phyloP scores from a whole-genome alignment of 2,888 invertebrate species.

The Torymus tubicola region DNA sequence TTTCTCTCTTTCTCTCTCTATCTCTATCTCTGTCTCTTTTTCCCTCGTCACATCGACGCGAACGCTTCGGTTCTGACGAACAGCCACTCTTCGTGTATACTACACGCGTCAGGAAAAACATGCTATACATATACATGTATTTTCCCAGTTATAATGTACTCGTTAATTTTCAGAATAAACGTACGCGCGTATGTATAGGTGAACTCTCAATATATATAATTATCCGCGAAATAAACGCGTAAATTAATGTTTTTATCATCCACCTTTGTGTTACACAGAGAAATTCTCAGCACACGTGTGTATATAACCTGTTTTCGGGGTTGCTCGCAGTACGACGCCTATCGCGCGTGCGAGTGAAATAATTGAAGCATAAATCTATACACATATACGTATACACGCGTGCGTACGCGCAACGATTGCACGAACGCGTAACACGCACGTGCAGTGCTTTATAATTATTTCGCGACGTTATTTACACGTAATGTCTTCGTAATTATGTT shows the following conservation, averaged over 20 bases:
- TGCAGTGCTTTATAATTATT: constrained; percentile 16
- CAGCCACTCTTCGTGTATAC: neutral
- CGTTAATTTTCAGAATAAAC: constrained; percentile 15
- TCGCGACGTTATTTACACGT: constrained; percentile 14
- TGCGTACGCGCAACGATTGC: too few relatives aligned
- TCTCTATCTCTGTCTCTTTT: neutral
- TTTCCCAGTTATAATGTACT: constrained; percentile 6
- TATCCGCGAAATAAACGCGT: neutral
- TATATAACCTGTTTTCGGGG: too few relatives aligned
- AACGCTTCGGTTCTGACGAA: constrained; percentile 43
- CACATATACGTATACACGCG: neutral
- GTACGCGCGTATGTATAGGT: neutral
- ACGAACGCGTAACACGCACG: neutral
- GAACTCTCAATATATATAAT: neutral
- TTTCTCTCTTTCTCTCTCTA: neutral
- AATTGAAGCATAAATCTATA: constrained; percentile 32
- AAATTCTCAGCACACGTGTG: too few relatives aligned
- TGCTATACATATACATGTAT: neutral
- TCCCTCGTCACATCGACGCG: neutral
- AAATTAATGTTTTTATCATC: constrained; percentile 14
- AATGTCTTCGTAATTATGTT: constrained; percentile 14
- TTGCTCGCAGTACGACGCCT: too few relatives aligned
- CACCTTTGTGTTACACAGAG: neutral
- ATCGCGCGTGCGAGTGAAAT: neutral
- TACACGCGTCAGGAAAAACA: neutral